A percentile compares a stretch with the other conserved stretches of the same genome.
phyloP scores from a whole-genome alignment of 1,140 invertebrate species.

The Micrasema longulum region DNA sequence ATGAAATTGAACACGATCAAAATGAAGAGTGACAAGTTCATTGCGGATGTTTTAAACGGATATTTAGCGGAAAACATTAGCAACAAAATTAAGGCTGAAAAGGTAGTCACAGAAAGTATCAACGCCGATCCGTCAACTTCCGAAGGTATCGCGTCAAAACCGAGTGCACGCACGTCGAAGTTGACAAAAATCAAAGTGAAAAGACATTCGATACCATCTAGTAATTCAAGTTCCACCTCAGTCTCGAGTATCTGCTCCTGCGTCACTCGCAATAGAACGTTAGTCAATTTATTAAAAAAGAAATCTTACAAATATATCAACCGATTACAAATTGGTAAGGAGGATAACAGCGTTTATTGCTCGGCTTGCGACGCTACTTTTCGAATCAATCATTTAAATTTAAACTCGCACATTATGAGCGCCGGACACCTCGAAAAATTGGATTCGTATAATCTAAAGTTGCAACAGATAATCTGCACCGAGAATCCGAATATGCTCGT shows the following conservation, averaged over 20 bases:
- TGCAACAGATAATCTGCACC: not conserved
- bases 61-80: not conserved
- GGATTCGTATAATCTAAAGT: not conserved
- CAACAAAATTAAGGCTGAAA: not conserved
- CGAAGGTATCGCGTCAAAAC: not conserved
- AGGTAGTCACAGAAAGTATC: not conserved
- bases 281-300: not conserved
- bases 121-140: not conserved
- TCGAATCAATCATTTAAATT: not conserved
- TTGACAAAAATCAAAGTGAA: not conserved
- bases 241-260: not conserved
- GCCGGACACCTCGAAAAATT: not conserved
- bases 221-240: not conserved
- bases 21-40: slow-evolving; percentile 1
- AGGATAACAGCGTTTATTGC: not conserved
- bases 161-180: not conserved
- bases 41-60: not conserved
- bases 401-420: not conserved
- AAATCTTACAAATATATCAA: not conserved
- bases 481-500: not conserved
- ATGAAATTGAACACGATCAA: slow-evolving; percentile 2
- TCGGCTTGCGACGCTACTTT: not conserved
- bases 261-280: not conserved
- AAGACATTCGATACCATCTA: not conserved
- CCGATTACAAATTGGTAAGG: not conserved